phyloP scores from a whole-genome alignment of 2,797 vertebrate species.

The Xenops minutus region DNA sequence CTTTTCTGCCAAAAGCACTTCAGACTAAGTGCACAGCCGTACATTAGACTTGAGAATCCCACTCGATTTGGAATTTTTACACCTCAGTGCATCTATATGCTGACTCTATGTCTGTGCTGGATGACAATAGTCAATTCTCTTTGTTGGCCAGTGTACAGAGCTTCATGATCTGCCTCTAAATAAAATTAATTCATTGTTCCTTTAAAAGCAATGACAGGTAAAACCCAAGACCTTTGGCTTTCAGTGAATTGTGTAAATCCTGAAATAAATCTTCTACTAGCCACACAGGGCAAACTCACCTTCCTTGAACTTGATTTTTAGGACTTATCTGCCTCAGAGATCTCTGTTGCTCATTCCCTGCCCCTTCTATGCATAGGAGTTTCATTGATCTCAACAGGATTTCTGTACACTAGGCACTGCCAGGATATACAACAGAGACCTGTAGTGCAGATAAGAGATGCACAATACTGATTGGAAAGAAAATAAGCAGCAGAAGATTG shows the following conservation, averaged over 20 bases:
- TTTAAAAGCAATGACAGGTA: not conserved
- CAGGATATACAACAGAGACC: not conserved
- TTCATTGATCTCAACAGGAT: constrained; percentile 19
- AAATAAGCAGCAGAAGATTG: not conserved
- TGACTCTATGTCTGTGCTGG: not conserved
- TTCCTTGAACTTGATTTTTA: constrained; percentile 38
- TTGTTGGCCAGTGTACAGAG: not conserved
- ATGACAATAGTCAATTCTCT: not conserved
- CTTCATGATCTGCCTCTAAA: not conserved
- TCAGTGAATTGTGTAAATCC: not conserved
- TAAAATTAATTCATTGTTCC: not conserved
- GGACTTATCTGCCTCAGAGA: not conserved
- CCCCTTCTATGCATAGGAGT: not conserved
- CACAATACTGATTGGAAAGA: not conserved
- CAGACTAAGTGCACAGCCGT: not conserved
- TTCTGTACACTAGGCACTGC: not conserved
- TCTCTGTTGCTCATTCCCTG: constrained; percentile 10
- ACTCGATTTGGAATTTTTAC: not conserved
- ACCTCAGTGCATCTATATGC: not conserved
- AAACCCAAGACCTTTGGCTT: not conserved
- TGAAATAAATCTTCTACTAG: not conserved
- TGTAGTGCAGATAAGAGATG: not conserved
- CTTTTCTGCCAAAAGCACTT: constrained; percentile 32
- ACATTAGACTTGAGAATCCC: not conserved
- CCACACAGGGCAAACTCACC: not conserved